Conservation (phyloP, 2,797 vertebrate species). For the Sylvilagus floridanus region DNA sequence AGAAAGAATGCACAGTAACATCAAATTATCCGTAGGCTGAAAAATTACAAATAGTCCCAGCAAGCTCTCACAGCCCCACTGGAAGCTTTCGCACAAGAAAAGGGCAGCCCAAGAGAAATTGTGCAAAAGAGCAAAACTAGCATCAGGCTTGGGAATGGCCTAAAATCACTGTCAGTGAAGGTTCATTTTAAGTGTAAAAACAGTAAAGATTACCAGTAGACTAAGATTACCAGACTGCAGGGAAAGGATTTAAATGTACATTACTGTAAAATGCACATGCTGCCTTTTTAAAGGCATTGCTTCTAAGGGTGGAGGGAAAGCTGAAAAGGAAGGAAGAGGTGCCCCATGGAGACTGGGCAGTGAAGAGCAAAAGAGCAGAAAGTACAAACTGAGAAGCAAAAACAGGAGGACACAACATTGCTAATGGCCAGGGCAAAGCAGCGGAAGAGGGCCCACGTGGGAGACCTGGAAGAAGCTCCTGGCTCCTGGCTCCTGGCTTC, state of each 20-base stretch:
- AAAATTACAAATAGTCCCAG: background rate
- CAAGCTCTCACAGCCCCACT: background rate
- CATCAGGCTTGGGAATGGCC: background rate
- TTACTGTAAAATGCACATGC: background rate
- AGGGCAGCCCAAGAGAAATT: background rate
- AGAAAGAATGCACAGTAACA: background rate
- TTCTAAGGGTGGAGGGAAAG: background rate
- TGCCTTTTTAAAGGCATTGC: background rate
- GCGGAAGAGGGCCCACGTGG: background rate
- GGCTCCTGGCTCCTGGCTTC: too few species aligned
- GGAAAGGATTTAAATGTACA: background rate
- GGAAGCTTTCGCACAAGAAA: background rate
- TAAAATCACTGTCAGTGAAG: background rate
- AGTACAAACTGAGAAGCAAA: background rate
- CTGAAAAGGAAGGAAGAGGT: background rate
- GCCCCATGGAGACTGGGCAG: background rate
- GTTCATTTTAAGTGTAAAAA: background rate
- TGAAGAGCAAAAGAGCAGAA: background rate
- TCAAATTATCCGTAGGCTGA: background rate
- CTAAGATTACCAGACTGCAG: background rate
- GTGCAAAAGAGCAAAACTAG: background rate
- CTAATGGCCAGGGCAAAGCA: background rate
- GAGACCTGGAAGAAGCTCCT: too few species aligned
- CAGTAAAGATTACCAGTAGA: background rate
- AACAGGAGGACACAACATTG: background rate